Conservation (phyloP, 92 coral and sea anemone genomes). For the Anthopleura xanthogrammica region DNA sequence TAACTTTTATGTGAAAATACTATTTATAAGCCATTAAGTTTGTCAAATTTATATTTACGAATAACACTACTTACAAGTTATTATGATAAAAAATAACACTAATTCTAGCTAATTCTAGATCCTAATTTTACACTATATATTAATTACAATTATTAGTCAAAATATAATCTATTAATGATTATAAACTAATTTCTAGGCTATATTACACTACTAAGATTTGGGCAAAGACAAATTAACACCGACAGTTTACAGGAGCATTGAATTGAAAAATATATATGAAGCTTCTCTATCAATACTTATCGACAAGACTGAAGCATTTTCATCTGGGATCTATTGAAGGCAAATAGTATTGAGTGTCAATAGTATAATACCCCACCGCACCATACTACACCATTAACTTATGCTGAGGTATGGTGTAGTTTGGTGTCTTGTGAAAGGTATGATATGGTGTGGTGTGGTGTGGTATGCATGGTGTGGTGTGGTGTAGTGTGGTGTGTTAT, state of each 20-base stretch:
- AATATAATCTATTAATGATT: not conserved
- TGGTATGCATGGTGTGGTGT: not conserved
- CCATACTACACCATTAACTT: too few species aligned
- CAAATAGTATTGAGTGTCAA: not conserved
- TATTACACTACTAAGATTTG: constrained; percentile 40
- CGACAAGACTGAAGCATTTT: constrained; percentile 60
- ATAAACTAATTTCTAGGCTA: not conserved
- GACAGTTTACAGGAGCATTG: constrained; percentile 97
- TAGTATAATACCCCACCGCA: too few species aligned
- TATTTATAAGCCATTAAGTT: too few species aligned
- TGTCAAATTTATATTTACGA: too few species aligned
- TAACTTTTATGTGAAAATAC: too few species aligned
- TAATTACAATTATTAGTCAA: not conserved
- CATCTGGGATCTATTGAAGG: constrained; percentile 80
- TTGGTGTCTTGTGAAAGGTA: not conserved
- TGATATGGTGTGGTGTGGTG: not conserved
- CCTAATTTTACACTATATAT: too few species aligned
- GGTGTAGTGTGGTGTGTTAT: not conserved
- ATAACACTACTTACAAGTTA: too few species aligned
- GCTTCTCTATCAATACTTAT: constrained; percentile 83
- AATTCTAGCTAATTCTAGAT: too few species aligned
- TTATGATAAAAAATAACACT: too few species aligned
- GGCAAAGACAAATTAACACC: constrained; percentile 96
- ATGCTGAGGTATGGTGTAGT: not conserved
- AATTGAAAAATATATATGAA: constrained; percentile 95